A percentile compares a stretch with the other conserved stretches of the same genome.
Evolutionary conservation across 2,113 vertebrate species (phyloP).

Genomic region (Neolamprologus devosi): DNA sequence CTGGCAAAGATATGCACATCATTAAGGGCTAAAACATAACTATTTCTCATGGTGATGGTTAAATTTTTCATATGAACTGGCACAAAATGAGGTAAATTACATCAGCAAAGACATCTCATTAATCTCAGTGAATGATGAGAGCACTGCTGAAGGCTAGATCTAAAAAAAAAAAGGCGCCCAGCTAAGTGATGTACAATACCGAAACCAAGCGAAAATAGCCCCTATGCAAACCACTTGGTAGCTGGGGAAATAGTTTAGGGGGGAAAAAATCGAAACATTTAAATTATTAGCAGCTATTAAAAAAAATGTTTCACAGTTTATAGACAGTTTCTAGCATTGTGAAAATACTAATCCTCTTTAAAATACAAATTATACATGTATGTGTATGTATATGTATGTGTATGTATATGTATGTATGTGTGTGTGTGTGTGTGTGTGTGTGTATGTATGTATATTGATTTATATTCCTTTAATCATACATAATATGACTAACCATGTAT

Average conservation of each 20-base stretch:
- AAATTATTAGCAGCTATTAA: not conserved
- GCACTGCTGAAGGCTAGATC: slow-evolving; percentile 4
- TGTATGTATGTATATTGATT: not conserved
- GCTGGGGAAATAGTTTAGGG: not conserved
- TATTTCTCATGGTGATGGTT: slow-evolving; percentile 11
- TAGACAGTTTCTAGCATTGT: not conserved
- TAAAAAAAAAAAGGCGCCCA: not conserved
- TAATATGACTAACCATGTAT: not conserved
- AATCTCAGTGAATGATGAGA: slow-evolving; percentile 50
- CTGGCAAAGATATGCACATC: slow-evolving; percentile 11
- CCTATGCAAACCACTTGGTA: not conserved
- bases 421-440: too few species aligned
- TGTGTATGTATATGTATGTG: accelerated
- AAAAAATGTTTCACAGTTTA: not conserved
- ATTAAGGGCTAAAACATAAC: slow-evolving; percentile 24
- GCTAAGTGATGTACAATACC: slow-evolving; percentile 11
- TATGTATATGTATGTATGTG: accelerated
- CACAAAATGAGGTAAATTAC: slow-evolving; percentile 43
- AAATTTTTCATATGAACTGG: slow-evolving; percentile 32
- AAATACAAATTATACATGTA: not conserved
- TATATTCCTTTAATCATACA: not conserved
- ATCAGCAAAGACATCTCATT: slow-evolving; percentile 53
- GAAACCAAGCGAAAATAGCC: not conserved
- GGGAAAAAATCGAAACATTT: accelerated
- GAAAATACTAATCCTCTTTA: not conserved